Evolutionary conservation across 1,140 invertebrate species (phyloP), one percentile per base, ranked within the genome.

Genomic region (Protaetia brevitarsis): DNA sequence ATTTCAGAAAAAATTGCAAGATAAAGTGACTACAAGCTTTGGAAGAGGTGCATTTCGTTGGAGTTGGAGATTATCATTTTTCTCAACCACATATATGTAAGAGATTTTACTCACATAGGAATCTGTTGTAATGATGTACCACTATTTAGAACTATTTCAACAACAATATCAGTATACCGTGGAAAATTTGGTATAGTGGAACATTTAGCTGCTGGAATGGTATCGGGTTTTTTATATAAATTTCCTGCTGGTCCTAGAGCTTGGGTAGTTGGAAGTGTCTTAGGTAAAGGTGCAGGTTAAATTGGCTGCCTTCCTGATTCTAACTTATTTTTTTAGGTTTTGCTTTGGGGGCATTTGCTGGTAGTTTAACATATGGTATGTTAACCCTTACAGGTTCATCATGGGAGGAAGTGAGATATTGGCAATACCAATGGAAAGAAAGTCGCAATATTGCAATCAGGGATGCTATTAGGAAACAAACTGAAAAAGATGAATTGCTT

Each of bases 1-100:
- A 56, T 80, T 81, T 19, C 74, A 90, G 83, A 84, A 82, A 81
- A 83, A 83, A 70, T 69, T 92, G 6, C 87, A 90, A 78, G 84
- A 88, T 72, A 77, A 79, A 71, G 82, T 92, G 2, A 86, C 84
- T 2, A 13, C 86, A 8, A 82, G 79, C 68, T 88, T 92, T 77
- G 81, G 82, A 3, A 88, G 82, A 78, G 89, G 88, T n/a, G 89
- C 84, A n/a, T 81, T 78, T 6, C 82, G 81, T 72, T 87, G 86
- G 82, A 86, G 85, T 11, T 86, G 82, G 83, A 83, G 86, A 71
- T 68, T 90, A 31, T 82, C 80, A 2, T 66, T 85, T 1, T 92
- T 92, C 70, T 82, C 83, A 63, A 82, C 82, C 5, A 76, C 83
- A 1, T 91, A 87, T 79, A 83, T 85, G 87, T 88, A 80, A 82